A percentile compares a stretch with the other conserved stretches of the same genome.
Conservation (phyloP, 2,888 invertebrate genomes). For the Pollenia angustigena region DNA sequence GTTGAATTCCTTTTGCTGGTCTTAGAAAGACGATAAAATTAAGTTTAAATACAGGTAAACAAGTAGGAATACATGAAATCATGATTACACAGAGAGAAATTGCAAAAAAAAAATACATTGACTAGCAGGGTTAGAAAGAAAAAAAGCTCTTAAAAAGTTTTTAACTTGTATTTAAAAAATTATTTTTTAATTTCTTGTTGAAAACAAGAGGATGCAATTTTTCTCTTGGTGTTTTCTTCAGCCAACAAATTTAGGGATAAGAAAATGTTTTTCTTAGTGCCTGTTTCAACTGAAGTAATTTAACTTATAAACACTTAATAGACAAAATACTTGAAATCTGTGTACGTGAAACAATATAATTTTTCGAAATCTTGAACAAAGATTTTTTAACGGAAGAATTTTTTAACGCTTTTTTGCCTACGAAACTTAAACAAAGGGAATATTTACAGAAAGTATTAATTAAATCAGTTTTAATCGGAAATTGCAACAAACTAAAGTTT, state of each 20-base stretch:
- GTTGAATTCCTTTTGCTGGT: constrained; percentile 42
- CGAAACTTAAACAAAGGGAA: background rate
- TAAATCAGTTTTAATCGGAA: constrained; percentile 14
- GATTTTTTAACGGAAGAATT: background rate
- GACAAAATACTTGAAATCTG: constrained; percentile 51
- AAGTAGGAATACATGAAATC: background rate
- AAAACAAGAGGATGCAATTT: background rate
- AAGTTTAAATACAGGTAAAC: constrained; percentile 47
- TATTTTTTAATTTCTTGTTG: too few relatives aligned
- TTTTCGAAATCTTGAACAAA: constrained; percentile 40
- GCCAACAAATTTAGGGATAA: constrained; percentile 8
- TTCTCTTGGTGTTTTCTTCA: constrained; percentile 28
- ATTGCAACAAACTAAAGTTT: constrained; percentile 30
- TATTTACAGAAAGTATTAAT: constrained; percentile 8
- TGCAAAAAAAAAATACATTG: too few relatives aligned
- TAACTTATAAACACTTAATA: constrained; percentile 57
- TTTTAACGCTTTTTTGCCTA: background rate
- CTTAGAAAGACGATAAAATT: constrained; percentile 21
- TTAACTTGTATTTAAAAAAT: too few relatives aligned
- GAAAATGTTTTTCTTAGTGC: constrained; percentile 26
- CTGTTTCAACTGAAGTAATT: constrained; percentile 35
- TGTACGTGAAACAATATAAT: constrained; percentile 50
- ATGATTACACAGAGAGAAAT: background rate
- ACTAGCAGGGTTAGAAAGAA: too few relatives aligned
- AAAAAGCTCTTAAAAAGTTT: too few relatives aligned